Evolutionary conservation across 1,140 invertebrate genomes (phyloP), one percentile per base, ranked within the genome.

Genomic region (Melanaphis sacchari): DNA sequence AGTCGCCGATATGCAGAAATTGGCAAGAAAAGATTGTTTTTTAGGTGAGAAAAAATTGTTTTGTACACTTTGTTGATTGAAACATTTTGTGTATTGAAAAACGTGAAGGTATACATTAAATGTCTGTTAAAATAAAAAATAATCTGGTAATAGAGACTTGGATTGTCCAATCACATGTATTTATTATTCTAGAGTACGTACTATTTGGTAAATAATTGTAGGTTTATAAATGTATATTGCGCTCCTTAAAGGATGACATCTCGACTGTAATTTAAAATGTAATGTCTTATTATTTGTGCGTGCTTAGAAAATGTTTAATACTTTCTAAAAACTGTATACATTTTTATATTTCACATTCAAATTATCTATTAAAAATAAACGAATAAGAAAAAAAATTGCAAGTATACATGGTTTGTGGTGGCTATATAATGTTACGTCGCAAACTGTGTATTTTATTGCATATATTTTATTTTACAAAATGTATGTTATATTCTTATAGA

Each of bases 1-100:
- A 93, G 91, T 26, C 91, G 91, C 40, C 81, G 91, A 26, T 93
- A 93, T 38, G 91, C 91, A 6, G 91, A 93, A 38, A 93, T 93
- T 26, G 91, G 91, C 41, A 93, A 93, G 49, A 93, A 31, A 40
- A 22, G 81, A 85, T 41, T 93, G 76, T 93, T 93, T 54, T 93
- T 84, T 93, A 93, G 91, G 91, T 93, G 91, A 93, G 91, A 2
- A 52, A 31, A 85, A 85, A 85, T 76, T 36, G n/a, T 76, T 18
- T n/a, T 66, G 1, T 66, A 66, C 15, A 31, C 11, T 59, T 66
- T n/a, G 15, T 66, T 11, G 59, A 31, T 66, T 66, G 59, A 81
- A 81, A 81, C 36, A 81, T 38, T 2, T 41, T 24, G 9, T 38
- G 24, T 9, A 24, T 81, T 21, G 15, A 38, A 21, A 81, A 21